Conservation (phyloP, 2,888 invertebrate genomes). For the Portevinia maculata region DNA sequence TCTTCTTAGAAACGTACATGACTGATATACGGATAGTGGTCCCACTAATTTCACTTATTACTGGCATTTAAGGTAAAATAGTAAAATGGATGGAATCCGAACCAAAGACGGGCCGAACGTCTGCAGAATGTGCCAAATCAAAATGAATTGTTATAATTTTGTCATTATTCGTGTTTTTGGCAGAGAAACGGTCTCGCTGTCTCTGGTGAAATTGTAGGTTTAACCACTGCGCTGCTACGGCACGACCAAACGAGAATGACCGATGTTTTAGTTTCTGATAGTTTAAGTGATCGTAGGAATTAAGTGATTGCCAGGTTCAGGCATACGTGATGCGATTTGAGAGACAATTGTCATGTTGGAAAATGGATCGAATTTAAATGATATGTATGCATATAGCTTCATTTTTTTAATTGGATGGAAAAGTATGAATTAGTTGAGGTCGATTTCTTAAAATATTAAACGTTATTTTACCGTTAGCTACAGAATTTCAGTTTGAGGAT, state of each 20-base stretch:
- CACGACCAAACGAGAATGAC: conserved; percentile 10
- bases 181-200: conserved; percentile 27
- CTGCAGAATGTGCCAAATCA: conserved; percentile 66
- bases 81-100: conserved; percentile 54
- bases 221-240: not conserved
- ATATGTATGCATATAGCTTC: conserved; percentile 20
- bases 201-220: conserved; percentile 31
- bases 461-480: too few relatives aligned
- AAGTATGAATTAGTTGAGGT: too few relatives aligned
- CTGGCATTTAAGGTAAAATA: conserved; percentile 70
- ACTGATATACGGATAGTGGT: conserved; percentile 55
- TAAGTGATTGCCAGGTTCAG: conserved; percentile 65
- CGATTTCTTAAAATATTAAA: too few relatives aligned
- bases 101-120: conserved; percentile 15
- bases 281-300: conserved; percentile 65
- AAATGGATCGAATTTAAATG: conserved; percentile 42
- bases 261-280: conserved; percentile 28
- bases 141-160: conserved; percentile 69
- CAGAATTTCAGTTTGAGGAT: too few relatives aligned
- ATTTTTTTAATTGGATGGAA: conserved; percentile 28
- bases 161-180: conserved; percentile 65
- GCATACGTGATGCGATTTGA: conserved; percentile 63
- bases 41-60: conserved; percentile 72
- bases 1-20: conserved; percentile 63
- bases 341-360: conserved; percentile 60